Evolutionary conservation across 2,888 invertebrate genomes (phyloP).

Genomic region (Dryocosmus kuriphilus): DNA sequence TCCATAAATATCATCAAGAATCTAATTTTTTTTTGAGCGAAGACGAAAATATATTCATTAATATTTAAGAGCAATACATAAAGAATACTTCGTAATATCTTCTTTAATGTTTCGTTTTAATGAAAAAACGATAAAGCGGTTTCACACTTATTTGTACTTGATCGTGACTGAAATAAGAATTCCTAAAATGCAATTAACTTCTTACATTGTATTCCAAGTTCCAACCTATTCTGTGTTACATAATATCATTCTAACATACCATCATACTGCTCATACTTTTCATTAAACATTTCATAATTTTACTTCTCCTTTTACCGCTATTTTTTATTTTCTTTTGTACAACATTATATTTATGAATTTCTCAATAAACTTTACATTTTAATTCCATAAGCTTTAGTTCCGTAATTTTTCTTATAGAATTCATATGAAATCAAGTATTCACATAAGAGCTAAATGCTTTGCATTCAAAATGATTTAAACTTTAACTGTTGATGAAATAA

Average conservation of each 20-base stretch:
- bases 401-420: no score
- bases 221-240: neutral
- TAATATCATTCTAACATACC: neutral
- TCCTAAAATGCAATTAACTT: neutral
- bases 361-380: neutral
- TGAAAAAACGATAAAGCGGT: neutral
- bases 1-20: neutral
- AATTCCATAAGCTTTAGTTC: neutral
- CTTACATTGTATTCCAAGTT: neutral
- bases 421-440: no score
- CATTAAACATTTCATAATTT: neutral
- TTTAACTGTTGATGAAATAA: no score
- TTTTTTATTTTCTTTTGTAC: neutral
- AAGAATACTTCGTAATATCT: neutral
- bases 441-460: no score
- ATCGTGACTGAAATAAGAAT: neutral
- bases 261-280: neutral
- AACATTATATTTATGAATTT: neutral
- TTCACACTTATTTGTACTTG: conserved; percentile 9
- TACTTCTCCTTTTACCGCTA: neutral
- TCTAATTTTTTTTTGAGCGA: neutral
- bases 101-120: neutral
- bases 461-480: no score
- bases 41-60: neutral
- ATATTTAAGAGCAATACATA: neutral